phyloP scores from a whole-genome alignment of 30 jellyfish, hydroid and myxozoan genomes.

The Phacellophora camtschatica region DNA sequence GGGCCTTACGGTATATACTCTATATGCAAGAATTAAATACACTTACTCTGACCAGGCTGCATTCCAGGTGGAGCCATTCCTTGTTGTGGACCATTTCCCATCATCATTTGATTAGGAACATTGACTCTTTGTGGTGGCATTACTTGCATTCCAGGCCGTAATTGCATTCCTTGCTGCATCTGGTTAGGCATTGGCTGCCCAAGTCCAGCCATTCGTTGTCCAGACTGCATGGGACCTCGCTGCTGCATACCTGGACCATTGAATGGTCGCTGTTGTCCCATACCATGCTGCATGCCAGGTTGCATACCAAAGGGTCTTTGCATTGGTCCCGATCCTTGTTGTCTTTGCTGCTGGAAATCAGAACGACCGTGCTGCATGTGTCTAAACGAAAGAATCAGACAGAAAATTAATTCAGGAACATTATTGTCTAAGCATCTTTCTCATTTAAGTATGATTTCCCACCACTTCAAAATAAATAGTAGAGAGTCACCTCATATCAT shows the following conservation, averaged over 20 bases:
- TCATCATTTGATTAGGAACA: slow-evolving; percentile 15
- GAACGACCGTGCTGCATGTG: slow-evolving; percentile 37
- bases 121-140: slow-evolving; percentile 18
- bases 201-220: slow-evolving; percentile 19
- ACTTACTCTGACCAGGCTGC: slow-evolving; percentile 24
- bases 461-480: too few relatives aligned
- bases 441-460: too few relatives aligned
- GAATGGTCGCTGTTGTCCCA: slow-evolving; percentile 26
- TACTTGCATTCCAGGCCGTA: neutral
- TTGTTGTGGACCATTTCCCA: slow-evolving; percentile 5
- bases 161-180: neutral
- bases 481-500: too few relatives aligned
- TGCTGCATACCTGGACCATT: slow-evolving; percentile 41
- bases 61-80: slow-evolving; percentile 30
- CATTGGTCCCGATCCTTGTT: slow-evolving; percentile 12
- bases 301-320: slow-evolving; percentile 45
- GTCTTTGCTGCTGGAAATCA: slow-evolving; percentile 7
- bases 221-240: neutral
- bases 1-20: too few relatives aligned
- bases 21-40: too few relatives aligned
- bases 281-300: slow-evolving; percentile 25
- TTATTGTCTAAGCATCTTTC: too few relatives aligned
- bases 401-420: too few relatives aligned
- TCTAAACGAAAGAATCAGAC: too few relatives aligned
- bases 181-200: slow-evolving; percentile 9